Conservation (phyloP, 1,140 invertebrate genomes). For the Sycobia sp. region DNA sequence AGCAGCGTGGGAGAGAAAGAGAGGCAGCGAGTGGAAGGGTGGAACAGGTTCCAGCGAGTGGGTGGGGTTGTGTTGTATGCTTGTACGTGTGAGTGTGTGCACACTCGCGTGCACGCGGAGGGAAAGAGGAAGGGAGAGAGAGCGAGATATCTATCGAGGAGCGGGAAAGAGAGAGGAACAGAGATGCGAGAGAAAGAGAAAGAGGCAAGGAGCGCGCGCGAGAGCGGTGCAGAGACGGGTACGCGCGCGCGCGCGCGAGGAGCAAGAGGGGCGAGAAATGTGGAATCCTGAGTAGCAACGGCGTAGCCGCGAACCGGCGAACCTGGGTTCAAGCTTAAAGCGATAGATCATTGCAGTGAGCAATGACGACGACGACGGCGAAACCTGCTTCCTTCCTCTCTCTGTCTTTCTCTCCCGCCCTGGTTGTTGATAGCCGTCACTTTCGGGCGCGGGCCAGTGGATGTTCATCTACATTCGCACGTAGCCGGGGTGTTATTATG, state of each 20-base stretch:
- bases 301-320: constrained; percentile 57
- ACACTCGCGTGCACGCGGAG: neutral
- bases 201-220: constrained; percentile 33
- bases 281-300: constrained; percentile 63
- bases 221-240: constrained; percentile 24
- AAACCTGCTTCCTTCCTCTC: too few relatives aligned
- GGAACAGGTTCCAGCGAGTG: constrained; percentile 54
- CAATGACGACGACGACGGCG: neutral
- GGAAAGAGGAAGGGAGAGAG: constrained; percentile 8
- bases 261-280: constrained; percentile 48
- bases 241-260: constrained; percentile 31
- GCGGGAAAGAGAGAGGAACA: constrained; percentile 36
- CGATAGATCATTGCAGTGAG: constrained; percentile 56
- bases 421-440: too few relatives aligned
- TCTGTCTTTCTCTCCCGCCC: too few relatives aligned
- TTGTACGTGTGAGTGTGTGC: constrained; percentile 39
- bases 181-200: constrained; percentile 26
- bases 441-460: too few relatives aligned
- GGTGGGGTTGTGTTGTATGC: constrained; percentile 45
- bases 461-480: too few relatives aligned
- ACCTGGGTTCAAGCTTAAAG: constrained; percentile 59
- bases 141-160: constrained; percentile 27
- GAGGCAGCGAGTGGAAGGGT: constrained; percentile 41
- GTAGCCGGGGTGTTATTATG: too few relatives aligned
- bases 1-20: constrained; percentile 17